Conservation (phyloP, 2,888 invertebrate genomes). For the Trissolcus japonicus region DNA sequence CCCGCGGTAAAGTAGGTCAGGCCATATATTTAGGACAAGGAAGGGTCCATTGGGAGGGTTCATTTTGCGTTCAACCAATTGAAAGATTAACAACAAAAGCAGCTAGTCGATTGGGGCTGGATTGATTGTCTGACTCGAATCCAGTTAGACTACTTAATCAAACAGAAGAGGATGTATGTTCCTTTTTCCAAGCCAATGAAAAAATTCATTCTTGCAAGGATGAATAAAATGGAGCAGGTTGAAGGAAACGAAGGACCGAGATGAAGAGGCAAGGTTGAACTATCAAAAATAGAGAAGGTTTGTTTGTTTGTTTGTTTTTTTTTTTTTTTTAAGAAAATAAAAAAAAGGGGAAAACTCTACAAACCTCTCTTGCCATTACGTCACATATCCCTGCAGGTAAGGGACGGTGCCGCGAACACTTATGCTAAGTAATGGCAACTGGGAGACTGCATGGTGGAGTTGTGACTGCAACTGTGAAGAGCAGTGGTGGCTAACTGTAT, state of each 20-base stretch:
- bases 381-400: constrained; percentile 76
- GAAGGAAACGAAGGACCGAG: too few species aligned
- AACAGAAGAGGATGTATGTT: too few species aligned
- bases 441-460: constrained; percentile 65
- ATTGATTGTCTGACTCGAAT: too few species aligned
- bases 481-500: constrained; percentile 44
- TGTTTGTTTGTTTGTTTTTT: too few species aligned
- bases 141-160: too few species aligned
- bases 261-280: too few species aligned
- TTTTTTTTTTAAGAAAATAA: too few species aligned
- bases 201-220: too few species aligned
- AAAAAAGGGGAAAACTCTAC: constrained; percentile 33
- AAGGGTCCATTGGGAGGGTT: constrained; percentile 64
- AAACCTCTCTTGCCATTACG: constrained; percentile 79
- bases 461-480: constrained; percentile 48
- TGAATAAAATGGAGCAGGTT: too few species aligned
- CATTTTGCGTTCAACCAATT: constrained; percentile 54
- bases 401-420: constrained; percentile 73
- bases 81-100: constrained; percentile 44
- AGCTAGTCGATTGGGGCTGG: too few species aligned
- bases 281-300: too few species aligned
- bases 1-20: constrained; percentile 69
- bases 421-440: constrained; percentile 66
- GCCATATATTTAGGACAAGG: constrained; percentile 67
- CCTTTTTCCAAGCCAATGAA: too few species aligned